Evolutionary conservation across 2,113 vertebrate species (phyloP).

Genomic region (Grus americana): DNA sequence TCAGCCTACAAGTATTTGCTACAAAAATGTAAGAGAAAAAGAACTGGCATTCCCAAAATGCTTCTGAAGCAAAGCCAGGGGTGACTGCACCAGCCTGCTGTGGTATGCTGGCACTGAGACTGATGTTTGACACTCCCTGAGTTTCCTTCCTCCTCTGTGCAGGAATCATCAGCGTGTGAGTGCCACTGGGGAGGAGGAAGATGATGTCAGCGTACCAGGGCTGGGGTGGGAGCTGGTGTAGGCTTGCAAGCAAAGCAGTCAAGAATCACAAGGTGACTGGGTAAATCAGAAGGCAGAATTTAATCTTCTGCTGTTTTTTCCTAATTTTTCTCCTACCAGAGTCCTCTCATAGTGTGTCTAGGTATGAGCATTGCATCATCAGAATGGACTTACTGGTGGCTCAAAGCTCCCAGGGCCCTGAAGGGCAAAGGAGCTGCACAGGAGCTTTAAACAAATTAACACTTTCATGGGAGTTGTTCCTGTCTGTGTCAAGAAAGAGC

Average conservation of each 20-base stretch:
- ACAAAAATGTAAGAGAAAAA: background rate
- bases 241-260: background rate
- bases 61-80: slow-evolving; percentile 21
- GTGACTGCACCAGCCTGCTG: slow-evolving; percentile 34
- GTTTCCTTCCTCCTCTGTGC: background rate
- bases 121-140: background rate
- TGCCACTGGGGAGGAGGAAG: background rate
- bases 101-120: background rate
- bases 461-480: background rate
- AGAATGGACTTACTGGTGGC: background rate
- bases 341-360: background rate
- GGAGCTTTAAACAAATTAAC: background rate
- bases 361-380: background rate
- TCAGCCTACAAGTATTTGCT: background rate
- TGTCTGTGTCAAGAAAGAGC: background rate
- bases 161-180: background rate
- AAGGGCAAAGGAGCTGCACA: background rate
- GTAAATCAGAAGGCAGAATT: background rate
- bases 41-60: background rate
- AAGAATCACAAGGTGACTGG: background rate
- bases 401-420: background rate
- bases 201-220: background rate
- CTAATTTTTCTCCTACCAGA: background rate
- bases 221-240: background rate
- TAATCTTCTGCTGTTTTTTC: background rate